Percentiles rank a stretch among this genome's conserved stretches.
Conservation (phyloP, 2,888 invertebrate species). For the Deroplatys truncata region DNA sequence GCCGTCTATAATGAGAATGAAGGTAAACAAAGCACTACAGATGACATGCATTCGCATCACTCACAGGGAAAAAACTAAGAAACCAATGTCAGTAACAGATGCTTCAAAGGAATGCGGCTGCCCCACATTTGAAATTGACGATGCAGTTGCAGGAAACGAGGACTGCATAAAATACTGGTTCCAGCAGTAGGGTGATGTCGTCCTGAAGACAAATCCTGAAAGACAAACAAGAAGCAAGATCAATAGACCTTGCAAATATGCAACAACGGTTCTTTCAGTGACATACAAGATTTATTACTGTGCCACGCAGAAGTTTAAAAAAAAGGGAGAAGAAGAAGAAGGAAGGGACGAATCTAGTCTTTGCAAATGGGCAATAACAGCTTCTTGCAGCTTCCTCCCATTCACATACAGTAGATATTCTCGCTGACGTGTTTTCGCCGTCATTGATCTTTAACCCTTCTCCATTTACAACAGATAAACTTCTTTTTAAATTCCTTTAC, state of each 20-base stretch:
- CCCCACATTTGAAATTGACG: neutral
- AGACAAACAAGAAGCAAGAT: neutral
- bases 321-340: no score
- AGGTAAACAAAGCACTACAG: neutral
- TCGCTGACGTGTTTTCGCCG: no score
- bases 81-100: neutral
- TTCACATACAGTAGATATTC: no score
- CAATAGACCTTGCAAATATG: neutral
- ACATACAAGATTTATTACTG: no score
- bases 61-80: neutral
- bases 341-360: no score
- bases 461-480: no score
- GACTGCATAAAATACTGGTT: neutral
- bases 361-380: no score
- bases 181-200: neutral
- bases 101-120: neutral
- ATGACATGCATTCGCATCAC: neutral
- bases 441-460: no score
- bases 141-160: neutral
- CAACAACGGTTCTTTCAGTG: neutral
- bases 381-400: no score
- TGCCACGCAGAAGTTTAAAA: no score
- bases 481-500: no score
- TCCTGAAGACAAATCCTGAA: neutral
- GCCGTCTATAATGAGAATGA: neutral